A percentile compares a stretch with the other conserved stretches of the same genome.
Conservation (phyloP, 2,888 invertebrate genomes). For the Archips crataeganus region DNA sequence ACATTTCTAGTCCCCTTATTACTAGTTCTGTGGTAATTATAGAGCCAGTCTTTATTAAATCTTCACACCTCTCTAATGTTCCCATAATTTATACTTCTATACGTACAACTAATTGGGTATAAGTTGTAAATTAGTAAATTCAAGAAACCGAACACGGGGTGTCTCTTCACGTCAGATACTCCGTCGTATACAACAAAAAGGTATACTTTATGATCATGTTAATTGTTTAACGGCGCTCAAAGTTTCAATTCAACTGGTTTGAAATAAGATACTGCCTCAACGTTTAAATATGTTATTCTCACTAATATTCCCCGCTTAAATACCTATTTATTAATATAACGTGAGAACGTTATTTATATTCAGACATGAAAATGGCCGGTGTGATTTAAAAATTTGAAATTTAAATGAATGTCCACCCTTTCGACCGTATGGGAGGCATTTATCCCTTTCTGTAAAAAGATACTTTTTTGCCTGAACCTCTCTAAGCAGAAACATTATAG, state of each 20-base stretch:
- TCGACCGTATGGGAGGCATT: constrained; percentile 25
- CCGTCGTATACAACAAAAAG: constrained; percentile 49
- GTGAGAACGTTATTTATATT: constrained; percentile 40
- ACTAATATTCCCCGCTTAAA: constrained; percentile 40
- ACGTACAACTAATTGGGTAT: constrained; percentile 61
- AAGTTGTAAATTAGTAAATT: constrained; percentile 69
- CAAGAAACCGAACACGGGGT: constrained; percentile 55
- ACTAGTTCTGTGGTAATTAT: background rate
- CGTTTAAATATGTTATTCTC: constrained; percentile 32
- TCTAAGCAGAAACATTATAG: background rate
- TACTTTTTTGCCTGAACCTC: background rate
- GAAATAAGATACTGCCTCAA: constrained; percentile 38
- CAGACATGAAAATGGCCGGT: constrained; percentile 35
- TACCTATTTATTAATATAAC: constrained; percentile 37
- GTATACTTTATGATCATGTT: constrained; percentile 61
- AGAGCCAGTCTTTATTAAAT: constrained; percentile 57
- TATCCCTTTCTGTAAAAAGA: constrained; percentile 10
- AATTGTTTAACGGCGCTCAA: constrained; percentile 46
- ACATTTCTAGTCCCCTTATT: no score
- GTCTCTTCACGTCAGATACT: constrained; percentile 46
- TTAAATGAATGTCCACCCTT: constrained; percentile 37
- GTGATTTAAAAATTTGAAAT: constrained; percentile 36
- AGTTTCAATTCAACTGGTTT: constrained; percentile 36
- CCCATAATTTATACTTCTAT: constrained; percentile 63
- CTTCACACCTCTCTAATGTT: constrained; percentile 63